These are phyloP conservation scores for Dendrocincla tyrannina DNA, from an alignment of 2,797 vertebrate species.

Conservation along the genomic window DNA sequence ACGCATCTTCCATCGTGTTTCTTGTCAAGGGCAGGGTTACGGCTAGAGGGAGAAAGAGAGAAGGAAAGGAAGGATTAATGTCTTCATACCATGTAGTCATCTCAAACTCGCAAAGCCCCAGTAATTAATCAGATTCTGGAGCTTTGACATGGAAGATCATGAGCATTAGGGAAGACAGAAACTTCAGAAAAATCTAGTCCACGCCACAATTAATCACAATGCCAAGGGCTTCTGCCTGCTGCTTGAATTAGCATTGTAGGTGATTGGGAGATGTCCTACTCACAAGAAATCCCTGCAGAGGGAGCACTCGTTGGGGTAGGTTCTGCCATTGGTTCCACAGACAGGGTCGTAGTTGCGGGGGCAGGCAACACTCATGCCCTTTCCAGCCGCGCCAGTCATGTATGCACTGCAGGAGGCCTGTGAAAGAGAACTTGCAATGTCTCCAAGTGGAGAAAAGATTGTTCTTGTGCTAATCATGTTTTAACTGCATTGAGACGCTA, in stretches of 20 bases:
- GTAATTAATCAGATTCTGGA: slow-evolving; percentile 35
- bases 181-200: neutral
- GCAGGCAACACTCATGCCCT: rapidly evolving
- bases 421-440: neutral
- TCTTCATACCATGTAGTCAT: neutral
- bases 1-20: slow-evolving; percentile 42
- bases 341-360: neutral
- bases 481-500: neutral
- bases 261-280: neutral
- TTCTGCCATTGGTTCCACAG: neutral
- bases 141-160: neutral
- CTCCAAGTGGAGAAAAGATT: neutral
- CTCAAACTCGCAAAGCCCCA: neutral
- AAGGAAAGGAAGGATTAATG: neutral
- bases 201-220: neutral
- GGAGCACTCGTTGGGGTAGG: slow-evolving; percentile 53
- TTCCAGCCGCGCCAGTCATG: rapidly evolving
- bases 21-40: neutral
- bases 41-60: slow-evolving; percentile 1
- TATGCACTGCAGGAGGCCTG: neutral
- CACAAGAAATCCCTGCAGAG: slow-evolving; percentile 11
- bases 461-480: neutral
- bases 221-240: neutral
- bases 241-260: neutral
- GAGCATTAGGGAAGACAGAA: neutral